Evolutionary conservation across 2,888 invertebrate genomes (phyloP).

Genomic region (Pseudolycoriella hygida): DNA sequence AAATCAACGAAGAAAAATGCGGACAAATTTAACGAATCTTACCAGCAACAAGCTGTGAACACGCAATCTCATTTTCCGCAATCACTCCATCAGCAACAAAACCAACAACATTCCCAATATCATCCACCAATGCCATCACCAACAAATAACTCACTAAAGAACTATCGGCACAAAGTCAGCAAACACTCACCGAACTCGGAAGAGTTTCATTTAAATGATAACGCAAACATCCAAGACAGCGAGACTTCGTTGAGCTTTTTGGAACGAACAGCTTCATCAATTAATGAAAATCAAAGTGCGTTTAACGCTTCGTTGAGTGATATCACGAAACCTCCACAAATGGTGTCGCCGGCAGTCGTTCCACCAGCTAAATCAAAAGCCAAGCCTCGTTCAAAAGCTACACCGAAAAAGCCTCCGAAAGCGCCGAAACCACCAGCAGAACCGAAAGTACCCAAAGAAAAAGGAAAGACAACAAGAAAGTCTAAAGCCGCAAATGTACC

Average conservation of each 20-base stretch:
- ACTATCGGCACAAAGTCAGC: slow-evolving; percentile 8
- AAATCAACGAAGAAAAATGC: slow-evolving; percentile 16
- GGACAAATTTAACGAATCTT: not conserved
- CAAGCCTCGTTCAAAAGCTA: slow-evolving; percentile 5
- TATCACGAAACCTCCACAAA: slow-evolving; percentile 6
- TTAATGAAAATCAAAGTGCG: slow-evolving; percentile 8
- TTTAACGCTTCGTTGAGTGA: slow-evolving; percentile 8
- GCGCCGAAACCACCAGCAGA: not conserved
- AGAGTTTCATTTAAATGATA: not conserved
- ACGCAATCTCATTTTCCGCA: not conserved
- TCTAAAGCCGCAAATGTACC: slow-evolving; percentile 1
- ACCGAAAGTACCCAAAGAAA: not conserved
- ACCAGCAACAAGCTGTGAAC: slow-evolving; percentile 3
- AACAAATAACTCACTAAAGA: slow-evolving; percentile 8
- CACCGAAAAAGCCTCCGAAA: slow-evolving; percentile 2
- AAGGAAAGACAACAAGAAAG: not conserved
- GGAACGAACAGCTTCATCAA: slow-evolving; percentile 8
- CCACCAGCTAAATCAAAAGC: slow-evolving; percentile 6
- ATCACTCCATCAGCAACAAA: not conserved
- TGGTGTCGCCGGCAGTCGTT: not conserved
- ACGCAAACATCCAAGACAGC: not conserved
- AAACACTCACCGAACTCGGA: not conserved
- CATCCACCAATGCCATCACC: not conserved
- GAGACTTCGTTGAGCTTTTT: slow-evolving; percentile 8
- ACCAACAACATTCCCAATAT: not conserved